Conservation (phyloP, 2,888 invertebrate genomes). For the Tetragonula carbonaria region DNA sequence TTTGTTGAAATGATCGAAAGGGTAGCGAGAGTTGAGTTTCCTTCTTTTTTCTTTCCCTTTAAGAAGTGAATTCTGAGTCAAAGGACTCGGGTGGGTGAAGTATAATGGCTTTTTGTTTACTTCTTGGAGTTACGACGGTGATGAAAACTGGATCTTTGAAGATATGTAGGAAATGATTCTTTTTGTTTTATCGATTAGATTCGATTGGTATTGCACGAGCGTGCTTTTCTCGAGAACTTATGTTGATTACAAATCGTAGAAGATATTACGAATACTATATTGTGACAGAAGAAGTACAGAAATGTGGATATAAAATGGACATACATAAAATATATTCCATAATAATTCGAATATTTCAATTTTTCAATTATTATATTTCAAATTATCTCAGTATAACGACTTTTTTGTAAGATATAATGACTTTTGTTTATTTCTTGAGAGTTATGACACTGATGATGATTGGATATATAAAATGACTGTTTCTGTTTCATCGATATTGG, state of each 20-base stretch:
- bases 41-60: not conserved
- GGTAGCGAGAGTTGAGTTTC: not conserved
- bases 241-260: too few species aligned
- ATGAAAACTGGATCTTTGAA: not conserved
- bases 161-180: not conserved
- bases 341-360: not conserved
- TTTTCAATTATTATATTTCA: too few species aligned
- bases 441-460: not conserved
- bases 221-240: not conserved
- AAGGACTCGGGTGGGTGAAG: accelerated
- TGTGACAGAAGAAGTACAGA: too few species aligned
- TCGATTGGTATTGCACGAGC: not conserved
- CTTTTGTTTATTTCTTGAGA: not conserved
- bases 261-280: too few species aligned
- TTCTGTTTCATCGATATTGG: not conserved
- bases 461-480: accelerated
- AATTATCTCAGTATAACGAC: too few species aligned
- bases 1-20: not conserved
- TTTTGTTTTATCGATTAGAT: not conserved
- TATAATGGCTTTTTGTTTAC: not conserved
- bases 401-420: too few species aligned
- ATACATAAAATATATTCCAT: not conserved
- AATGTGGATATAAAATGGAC: not conserved
- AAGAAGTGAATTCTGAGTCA: not conserved
- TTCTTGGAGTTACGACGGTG: not conserved